Base-by-base conservation (phyloP, 2,888 invertebrate species). In the Therioaphis trifolii region DNA sequence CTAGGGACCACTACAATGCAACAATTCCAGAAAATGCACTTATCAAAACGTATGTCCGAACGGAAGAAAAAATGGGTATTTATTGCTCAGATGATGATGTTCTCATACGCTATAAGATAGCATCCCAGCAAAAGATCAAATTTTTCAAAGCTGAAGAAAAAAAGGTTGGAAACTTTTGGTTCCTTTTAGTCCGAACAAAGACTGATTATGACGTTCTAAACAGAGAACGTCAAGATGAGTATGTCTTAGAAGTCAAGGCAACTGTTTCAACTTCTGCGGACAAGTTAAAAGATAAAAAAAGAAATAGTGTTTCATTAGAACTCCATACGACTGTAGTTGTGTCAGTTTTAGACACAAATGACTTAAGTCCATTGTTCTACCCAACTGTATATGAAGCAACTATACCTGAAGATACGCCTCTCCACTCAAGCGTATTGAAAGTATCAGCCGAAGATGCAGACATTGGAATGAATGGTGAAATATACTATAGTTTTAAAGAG, bases 391-490 rank as follows among this genome's bases (percentile, higher is more conserved):
- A 98, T 89, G 94, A 94, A 87, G 93, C 93, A 71, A 92, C 92
- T n/a, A 93, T 98, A 63, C 92, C 93, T 29, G 98, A 98, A 89
- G 97, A 98, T 89, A 93, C 94, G 85, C 93, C 95, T 15, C 90
- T 96, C 84, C 96, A 97, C 89, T 92, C 93, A 84, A 95, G 94
- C 88, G 92, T 97, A 84, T 89, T 94, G 55, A 92, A 91, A 87
- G 95, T 96, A 76, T 90, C 93, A 52, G 99, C 98, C 0, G 97
- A 96, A 88, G 99, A 99, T 89, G 98, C 99, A 4, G 99, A 99
- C 89, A 90, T 96, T 52, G 99, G 98, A 3, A 91, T 96, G 87
- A 99, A 99, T 89, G 97, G 98, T 0, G 97, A 98, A 90, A 96
- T 99, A 87, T 98, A 98, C 90, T 99, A 98, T 90, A 97, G 96